Evolutionary conservation across 1,140 invertebrate species (phyloP).

Genomic region (Anastatus disparis): DNA sequence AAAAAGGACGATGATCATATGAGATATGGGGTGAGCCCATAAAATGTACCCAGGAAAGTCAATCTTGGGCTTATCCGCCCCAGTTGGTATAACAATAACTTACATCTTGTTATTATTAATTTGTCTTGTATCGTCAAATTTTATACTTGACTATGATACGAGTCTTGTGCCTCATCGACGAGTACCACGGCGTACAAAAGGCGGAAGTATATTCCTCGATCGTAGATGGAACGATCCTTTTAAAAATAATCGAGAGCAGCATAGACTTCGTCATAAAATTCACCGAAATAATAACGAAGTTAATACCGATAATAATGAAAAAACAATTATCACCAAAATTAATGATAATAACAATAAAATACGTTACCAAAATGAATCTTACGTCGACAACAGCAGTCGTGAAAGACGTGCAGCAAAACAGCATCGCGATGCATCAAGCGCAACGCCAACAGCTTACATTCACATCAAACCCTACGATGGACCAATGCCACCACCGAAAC

Average conservation of each 20-base stretch:
- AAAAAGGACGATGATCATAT: neutral
- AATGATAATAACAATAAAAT: too few relatives aligned
- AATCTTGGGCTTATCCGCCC: constrained; percentile 42
- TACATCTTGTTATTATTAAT: too few relatives aligned
- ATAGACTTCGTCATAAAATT: neutral
- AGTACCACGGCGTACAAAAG: neutral
- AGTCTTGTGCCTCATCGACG: too few relatives aligned
- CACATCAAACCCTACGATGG: constrained; percentile 55
- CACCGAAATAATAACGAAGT: neutral
- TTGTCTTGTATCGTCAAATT: neutral
- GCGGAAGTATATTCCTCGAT: neutral
- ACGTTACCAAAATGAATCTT: too few relatives aligned
- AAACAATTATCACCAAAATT: too few relatives aligned
- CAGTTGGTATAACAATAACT: neutral
- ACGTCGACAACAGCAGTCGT: constrained; percentile 11
- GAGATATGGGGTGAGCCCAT: constrained; percentile 6
- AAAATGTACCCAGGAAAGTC: constrained; percentile 56
- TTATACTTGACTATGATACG: too few relatives aligned
- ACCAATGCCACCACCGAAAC: constrained; percentile 29
- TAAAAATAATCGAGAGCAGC: too few relatives aligned
- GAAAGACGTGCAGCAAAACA: neutral
- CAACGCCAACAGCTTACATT: constrained; percentile 58
- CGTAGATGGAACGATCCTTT: too few relatives aligned
- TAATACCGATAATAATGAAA: too few relatives aligned
- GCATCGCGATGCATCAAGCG: neutral